Evolutionary conservation across 1,140 invertebrate genomes (phyloP), one percentile per base, ranked within the genome.

Genomic region (Pachyrhynchus sulphureomaculatus): DNA sequence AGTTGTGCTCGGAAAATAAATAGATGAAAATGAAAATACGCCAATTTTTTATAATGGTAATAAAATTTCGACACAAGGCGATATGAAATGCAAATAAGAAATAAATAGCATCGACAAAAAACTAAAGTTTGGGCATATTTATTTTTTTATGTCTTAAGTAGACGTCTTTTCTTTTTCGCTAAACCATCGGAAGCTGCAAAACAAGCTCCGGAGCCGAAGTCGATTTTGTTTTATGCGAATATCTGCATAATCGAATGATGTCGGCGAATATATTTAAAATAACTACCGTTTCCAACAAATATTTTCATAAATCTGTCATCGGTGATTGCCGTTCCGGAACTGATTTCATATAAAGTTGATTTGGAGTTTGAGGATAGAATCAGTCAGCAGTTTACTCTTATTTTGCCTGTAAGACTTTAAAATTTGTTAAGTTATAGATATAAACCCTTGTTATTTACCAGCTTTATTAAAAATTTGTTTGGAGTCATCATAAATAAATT

Each of bases 241-340:
- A 57, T 75, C 70, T 75, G 71, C 74, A 76, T 76, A 76, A 76
- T 76, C 72, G 67, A 74, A 76, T 76, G 72, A 76, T 70, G 70
- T 66, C 68, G 65, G 47, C 66, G 74, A 75, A 75, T 75, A n/a
- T n/a, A 73, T 76, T 76, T 75, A 72, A 73, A 74, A 75, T 75
- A 75, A 75, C 74, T 71, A 72, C 71, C 73, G 68, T 69, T 71
- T 58, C 74, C 56, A 68, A 73, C 74, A 76, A 76, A 76, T 76
- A 76, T 76, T 76, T 76, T 76, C 74, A 76, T 76, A 76, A 76
- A 76, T 76, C 74, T 76, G 74, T 74, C 74, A 75, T 71, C 67
- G 71, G 67, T 74, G 71, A 74, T 73, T 74, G 71, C 71, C 65
- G 67, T 66, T 70, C 58, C 64, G 73, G 65, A 68, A 72, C 65